Percentiles rank a stretch among this genome's conserved stretches.
phyloP scores from a whole-genome alignment of 2,888 invertebrate genomes.

The Ichneumoninae sp. region DNA sequence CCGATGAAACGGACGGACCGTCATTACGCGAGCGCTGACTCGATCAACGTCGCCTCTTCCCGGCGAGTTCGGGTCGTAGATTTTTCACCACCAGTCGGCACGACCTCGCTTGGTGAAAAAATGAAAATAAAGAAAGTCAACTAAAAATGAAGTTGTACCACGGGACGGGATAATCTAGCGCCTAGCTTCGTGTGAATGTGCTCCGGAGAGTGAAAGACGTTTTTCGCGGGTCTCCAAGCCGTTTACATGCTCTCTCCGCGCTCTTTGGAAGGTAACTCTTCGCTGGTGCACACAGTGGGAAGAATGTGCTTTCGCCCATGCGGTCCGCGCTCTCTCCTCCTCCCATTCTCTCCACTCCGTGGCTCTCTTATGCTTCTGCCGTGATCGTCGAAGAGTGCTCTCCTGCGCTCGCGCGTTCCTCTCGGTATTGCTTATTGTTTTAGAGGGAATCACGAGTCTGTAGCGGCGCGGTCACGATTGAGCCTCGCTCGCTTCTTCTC shows the following conservation, averaged over 20 bases:
- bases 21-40: constrained; percentile 13
- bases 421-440: constrained; percentile 73
- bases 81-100: constrained; percentile 20
- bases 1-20: constrained; percentile 28
- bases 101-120: neutral
- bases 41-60: constrained; percentile 32
- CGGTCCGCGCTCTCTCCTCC: constrained; percentile 43
- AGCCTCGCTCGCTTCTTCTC: constrained; percentile 66
- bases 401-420: constrained; percentile 37
- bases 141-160: constrained; percentile 6
- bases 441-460: constrained; percentile 73
- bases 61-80: neutral
- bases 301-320: neutral
- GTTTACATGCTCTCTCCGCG: neutral
- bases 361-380: constrained; percentile 52
- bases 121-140: neutral
- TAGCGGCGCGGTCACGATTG: constrained; percentile 71
- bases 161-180: neutral
- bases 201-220: constrained; percentile 13
- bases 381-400: constrained; percentile 48
- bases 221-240: constrained; percentile 24
- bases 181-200: constrained; percentile 17
- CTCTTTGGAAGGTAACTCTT: constrained; percentile 27
- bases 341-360: constrained; percentile 46
- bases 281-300: constrained; percentile 2